These are phyloP conservation scores for Eurois occulta DNA, from an alignment of 2,888 invertebrate genomes.

Conservation along the genomic window DNA sequence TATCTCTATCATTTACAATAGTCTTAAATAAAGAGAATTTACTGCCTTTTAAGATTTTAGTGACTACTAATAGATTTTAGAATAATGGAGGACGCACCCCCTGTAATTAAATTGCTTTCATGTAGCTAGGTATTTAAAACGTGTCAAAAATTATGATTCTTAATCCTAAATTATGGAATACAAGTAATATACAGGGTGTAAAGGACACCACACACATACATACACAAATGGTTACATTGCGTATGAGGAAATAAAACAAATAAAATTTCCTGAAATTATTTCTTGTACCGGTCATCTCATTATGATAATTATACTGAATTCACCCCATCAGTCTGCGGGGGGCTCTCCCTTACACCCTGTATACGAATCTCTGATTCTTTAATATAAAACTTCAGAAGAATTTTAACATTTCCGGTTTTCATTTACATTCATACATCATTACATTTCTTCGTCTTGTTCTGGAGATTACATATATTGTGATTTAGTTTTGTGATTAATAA, in stretches of 20 bases:
- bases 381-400: not conserved
- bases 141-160: slow-evolving; percentile 30
- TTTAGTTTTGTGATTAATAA: slow-evolving; percentile 35
- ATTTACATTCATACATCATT: no score
- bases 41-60: not conserved
- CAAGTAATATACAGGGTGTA: no score
- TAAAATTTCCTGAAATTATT: no score
- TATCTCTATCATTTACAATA: slow-evolving; percentile 38
- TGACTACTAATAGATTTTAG: slow-evolving; percentile 23
- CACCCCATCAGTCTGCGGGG: no score
- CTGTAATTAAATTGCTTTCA: not conserved
- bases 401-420: not conserved
- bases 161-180: slow-evolving; percentile 3
- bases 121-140: slow-evolving; percentile 12
- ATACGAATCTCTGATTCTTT: not conserved
- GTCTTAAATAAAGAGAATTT: slow-evolving; percentile 1
- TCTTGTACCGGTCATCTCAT: no score
- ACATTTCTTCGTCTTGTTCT: slow-evolving; percentile 19
- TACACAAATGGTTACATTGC: no score
- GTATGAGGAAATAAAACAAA: no score
- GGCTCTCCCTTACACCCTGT: no score
- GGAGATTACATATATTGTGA: slow-evolving; percentile 6
- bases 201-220: no score
- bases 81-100: slow-evolving; percentile 3
- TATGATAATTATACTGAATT: no score